Evolutionary conservation across 1,140 invertebrate genomes (phyloP).

Genomic region (Drosophila micromelanica): DNA sequence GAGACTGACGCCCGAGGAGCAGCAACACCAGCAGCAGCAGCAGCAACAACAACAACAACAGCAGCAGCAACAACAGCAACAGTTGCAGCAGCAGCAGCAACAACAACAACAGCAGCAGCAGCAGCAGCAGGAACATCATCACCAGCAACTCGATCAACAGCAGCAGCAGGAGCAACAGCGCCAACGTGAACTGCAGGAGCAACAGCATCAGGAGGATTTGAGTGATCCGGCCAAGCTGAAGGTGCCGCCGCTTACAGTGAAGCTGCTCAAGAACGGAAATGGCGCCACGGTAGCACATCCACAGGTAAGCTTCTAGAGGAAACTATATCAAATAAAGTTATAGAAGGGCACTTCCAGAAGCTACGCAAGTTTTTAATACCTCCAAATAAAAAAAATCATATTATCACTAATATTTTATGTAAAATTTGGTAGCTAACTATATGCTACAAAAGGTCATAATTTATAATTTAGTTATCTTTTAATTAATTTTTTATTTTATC

Average conservation of each 20-base stretch:
- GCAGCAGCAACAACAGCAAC: slow-evolving; percentile 51
- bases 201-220: slow-evolving; percentile 61
- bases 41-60: slow-evolving; percentile 50
- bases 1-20: slow-evolving; percentile 80
- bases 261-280: slow-evolving; percentile 75
- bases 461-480: no score
- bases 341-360: no score
- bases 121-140: slow-evolving; percentile 58
- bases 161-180: slow-evolving; percentile 59
- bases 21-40: slow-evolving; percentile 71
- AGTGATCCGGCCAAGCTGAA: slow-evolving; percentile 61
- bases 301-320: slow-evolving; percentile 35
- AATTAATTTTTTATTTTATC: no score
- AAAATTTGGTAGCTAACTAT: no score
- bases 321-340: no score
- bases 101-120: slow-evolving; percentile 55
- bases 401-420: no score
- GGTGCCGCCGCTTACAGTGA: slow-evolving; percentile 79
- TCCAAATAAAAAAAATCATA: no score
- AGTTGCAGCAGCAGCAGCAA: slow-evolving; percentile 50
- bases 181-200: slow-evolving; percentile 45
- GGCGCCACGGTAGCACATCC: slow-evolving; percentile 71
- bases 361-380: no score
- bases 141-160: slow-evolving; percentile 51
- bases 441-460: no score